Conservation (phyloP, 2,797 vertebrate genomes). For the Lagocephalus sceleratus region DNA sequence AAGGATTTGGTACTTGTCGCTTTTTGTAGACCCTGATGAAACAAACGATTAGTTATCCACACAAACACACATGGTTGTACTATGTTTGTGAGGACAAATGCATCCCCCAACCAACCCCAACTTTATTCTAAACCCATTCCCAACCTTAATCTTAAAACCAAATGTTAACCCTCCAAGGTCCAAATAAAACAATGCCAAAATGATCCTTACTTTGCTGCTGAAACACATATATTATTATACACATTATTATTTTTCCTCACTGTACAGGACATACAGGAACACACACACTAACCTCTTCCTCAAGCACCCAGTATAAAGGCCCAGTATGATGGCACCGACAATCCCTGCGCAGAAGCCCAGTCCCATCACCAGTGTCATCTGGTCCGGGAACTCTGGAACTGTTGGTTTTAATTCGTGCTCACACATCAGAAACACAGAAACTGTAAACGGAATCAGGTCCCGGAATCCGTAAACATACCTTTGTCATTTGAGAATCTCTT, state of each 20-base stretch:
- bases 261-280: background rate
- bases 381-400: slow-evolving; percentile 21
- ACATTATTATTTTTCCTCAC: too few species aligned
- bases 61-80: slow-evolving; percentile 1
- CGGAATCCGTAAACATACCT: background rate
- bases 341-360: slow-evolving; percentile 2
- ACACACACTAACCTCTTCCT: slow-evolving; percentile 36
- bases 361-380: background rate
- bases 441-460: background rate
- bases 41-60: background rate
- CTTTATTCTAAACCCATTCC: too few species aligned
- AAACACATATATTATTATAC: too few species aligned
- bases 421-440: background rate
- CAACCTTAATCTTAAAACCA: background rate
- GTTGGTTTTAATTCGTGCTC: background rate
- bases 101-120: background rate
- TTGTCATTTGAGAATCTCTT: background rate
- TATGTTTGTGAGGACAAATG: background rate
- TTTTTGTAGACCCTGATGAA: slow-evolving; percentile 41
- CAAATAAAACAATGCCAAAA: too few species aligned
- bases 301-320: slow-evolving; percentile 3
- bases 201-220: too few species aligned
- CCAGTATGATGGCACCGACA: slow-evolving; percentile 2
- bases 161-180: too few species aligned
- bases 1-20: slow-evolving; percentile 67